Base-by-base conservation (phyloP, 2,888 invertebrate genomes). In the Therioaphis trifolii region DNA sequence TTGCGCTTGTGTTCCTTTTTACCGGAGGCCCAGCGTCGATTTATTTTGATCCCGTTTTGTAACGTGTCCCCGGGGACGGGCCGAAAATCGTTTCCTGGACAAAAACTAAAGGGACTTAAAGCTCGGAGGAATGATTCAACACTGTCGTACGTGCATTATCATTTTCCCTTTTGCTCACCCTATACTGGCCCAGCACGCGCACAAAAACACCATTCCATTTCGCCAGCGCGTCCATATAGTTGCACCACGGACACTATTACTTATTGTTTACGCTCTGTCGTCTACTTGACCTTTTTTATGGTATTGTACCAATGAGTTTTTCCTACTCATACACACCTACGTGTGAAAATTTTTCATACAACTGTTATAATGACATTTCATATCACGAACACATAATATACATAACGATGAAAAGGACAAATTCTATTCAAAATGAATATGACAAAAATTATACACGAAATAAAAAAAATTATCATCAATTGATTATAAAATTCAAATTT, bases 131-230 rank as follows among this genome's bases (percentile, higher is more conserved):
- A 82, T 82, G 82, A 82, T 82, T 82, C 82, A 82, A 82, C 82
- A 82, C 82, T 82, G 82, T 74, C 82, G 72, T 82, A 82, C 82
- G 82, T 82, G 82, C 74, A 82, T 82, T 82, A 82, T 82, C 82
- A 82, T 82, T 82, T 82, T 74, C 72, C 52, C 72, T 72, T 74
- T 74, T 82, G 18, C 63, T 15, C 43, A 52, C 77, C 9, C 52
- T 18, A 78, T 11, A 15, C 29, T 11, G 12, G 7, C 46, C 49
- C 72, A 21, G 61, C 55, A 72, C 69, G 46, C 72, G n/a, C 80
- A 72, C 55, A 80, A 71, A 49, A 43, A 72, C 24, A 40, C 74
- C 68, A n/a, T 14, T 69, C 55, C 40, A 55, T 79, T 69, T 69
- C 78, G 35, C 68, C 40, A 15, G 46, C 29, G 14, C n/a, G 52